Evolutionary conservation across 2,113 vertebrate genomes (phyloP).

Genomic region (Psettodes erumei): DNA sequence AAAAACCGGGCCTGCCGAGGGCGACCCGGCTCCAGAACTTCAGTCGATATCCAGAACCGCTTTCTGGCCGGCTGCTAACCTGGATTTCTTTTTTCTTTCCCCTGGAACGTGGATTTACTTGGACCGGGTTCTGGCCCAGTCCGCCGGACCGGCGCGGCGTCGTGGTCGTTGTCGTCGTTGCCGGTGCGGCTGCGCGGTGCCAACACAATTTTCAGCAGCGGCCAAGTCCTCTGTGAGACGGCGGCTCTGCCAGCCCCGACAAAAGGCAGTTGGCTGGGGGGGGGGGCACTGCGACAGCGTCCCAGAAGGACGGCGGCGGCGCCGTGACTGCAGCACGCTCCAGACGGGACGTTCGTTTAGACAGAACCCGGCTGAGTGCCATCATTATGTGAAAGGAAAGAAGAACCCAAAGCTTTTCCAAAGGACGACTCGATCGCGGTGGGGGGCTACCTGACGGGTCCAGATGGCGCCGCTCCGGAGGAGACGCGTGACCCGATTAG

Average conservation of each 20-base stretch:
- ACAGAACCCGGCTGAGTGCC: too few species aligned
- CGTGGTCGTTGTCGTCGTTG: conserved; percentile 21
- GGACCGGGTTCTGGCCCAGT: too few species aligned
- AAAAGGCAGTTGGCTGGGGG: conserved; percentile 51
- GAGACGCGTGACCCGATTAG: conserved; percentile 5
- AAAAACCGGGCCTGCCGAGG: background rate
- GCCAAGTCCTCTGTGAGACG: conserved; percentile 50
- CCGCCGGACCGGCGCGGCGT: too few species aligned
- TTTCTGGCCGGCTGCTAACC: conserved; percentile 1
- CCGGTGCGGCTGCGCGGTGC: conserved; percentile 27
- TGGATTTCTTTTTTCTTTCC: too few species aligned
- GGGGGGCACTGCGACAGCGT: conserved; percentile 39
- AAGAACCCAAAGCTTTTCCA: too few species aligned
- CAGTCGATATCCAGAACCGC: background rate
- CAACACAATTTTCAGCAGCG: conserved; percentile 59
- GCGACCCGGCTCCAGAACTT: too few species aligned
- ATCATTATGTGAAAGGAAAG: too few species aligned
- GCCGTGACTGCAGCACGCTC: background rate
- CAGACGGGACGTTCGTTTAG: background rate
- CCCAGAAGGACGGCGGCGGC: conserved; percentile 18
- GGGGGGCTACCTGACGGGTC: background rate
- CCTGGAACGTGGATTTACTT: too few species aligned
- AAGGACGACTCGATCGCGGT: too few species aligned
- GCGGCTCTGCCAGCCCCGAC: conserved; percentile 47
- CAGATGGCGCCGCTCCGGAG: conserved; percentile 7